A percentile compares a stretch with the other conserved stretches of the same genome.
These are phyloP conservation scores for Oncorhynchus masou DNA, from an alignment of 2,113 vertebrate species.

Conservation along the genomic window DNA sequence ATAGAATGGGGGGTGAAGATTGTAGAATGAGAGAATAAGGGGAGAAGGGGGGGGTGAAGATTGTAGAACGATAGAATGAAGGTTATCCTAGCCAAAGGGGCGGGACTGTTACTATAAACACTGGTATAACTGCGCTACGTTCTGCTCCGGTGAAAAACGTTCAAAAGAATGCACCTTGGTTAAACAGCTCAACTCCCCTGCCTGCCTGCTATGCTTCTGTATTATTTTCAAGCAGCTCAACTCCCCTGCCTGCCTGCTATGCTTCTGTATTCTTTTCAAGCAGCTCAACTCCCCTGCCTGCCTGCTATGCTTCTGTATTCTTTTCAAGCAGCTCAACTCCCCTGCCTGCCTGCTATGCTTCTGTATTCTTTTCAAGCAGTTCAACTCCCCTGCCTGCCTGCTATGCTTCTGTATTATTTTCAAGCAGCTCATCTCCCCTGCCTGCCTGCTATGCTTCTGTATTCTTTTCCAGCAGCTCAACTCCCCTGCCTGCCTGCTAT, in stretches of 20 bases:
- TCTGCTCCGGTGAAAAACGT: conserved; percentile 34
- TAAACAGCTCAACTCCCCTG: conserved; percentile 23
- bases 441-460: conserved; percentile 35
- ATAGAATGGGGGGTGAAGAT: too few species aligned
- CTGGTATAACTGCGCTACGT: conserved; percentile 19
- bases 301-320: conserved; percentile 37
- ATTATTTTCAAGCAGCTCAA: conserved; percentile 15
- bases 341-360: conserved; percentile 31
- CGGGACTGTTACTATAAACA: conserved; percentile 44
- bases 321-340: conserved; percentile 6
- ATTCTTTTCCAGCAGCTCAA: conserved; percentile 17
- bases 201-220: conserved; percentile 34
- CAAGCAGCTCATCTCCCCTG: conserved; percentile 4
- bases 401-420: conserved; percentile 36
- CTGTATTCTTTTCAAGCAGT: conserved; percentile 23
- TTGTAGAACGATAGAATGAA: too few species aligned
- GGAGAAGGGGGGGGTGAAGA: too few species aligned
- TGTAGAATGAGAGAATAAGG: too few species aligned
- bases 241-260: conserved; percentile 25
- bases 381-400: conserved; percentile 19
- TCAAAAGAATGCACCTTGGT: conserved; percentile 34
- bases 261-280: conserved; percentile 31
- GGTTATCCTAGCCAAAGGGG: conserved; percentile 34
- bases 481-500: conserved; percentile 24
- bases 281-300: conserved; percentile 10